Percentiles rank a stretch among this genome's conserved stretches.
Conservation (phyloP, 2,797 vertebrate species). For the Eurystomus glaucurus region DNA sequence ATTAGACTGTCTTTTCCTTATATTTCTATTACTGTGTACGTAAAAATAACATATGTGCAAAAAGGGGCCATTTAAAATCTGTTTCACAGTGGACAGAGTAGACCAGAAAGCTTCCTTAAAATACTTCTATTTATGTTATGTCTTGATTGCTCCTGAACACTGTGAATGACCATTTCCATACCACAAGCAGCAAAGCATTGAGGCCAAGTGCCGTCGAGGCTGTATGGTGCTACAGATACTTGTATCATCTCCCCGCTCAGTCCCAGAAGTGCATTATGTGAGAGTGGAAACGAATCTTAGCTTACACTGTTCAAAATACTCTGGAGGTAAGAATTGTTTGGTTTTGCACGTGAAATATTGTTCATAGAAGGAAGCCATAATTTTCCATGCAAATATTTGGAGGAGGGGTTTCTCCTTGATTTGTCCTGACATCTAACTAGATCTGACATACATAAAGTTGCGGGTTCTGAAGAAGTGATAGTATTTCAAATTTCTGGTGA, state of each 20-base stretch:
- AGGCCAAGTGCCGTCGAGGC: not conserved
- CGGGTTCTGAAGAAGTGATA: not conserved
- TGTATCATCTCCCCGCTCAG: not conserved
- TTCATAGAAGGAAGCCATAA: not conserved
- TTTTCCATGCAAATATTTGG: not conserved
- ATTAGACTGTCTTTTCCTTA: not conserved
- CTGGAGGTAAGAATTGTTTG: not conserved
- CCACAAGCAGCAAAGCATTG: not conserved
- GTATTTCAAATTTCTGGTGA: not conserved
- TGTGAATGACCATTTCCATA: not conserved
- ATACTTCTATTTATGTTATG: not conserved
- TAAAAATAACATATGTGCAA: not conserved
- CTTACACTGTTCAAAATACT: not conserved
- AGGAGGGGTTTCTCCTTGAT: not conserved
- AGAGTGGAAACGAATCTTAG: not conserved
- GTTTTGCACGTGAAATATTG: not conserved
- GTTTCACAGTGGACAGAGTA: not conserved
- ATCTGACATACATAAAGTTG: not conserved
- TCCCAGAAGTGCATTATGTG: not conserved
- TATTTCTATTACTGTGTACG: accelerated
- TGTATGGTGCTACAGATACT: not conserved
- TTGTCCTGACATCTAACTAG: not conserved
- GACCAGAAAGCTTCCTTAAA: not conserved
- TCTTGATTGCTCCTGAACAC: not conserved
- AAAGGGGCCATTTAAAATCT: not conserved